Evolutionary conservation across 2,797 vertebrate genomes (phyloP).

Genomic region (Enteromius mattozi): DNA sequence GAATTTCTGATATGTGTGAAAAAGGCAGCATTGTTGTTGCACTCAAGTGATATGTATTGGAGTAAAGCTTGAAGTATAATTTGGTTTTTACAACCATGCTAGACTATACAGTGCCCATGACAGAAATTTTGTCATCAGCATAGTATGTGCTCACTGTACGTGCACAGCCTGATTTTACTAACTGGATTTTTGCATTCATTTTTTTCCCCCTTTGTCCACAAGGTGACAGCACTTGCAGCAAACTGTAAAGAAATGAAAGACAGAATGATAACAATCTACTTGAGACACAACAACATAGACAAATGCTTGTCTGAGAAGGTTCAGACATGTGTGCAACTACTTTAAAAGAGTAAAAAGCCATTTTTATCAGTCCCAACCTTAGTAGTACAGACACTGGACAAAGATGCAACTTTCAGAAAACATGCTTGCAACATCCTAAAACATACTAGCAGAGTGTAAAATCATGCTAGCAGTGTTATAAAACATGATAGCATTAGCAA

Average conservation of each 20-base stretch:
- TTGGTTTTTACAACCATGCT: not conserved
- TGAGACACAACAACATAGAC: not conserved
- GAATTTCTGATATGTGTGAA: not conserved
- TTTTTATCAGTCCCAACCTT: not conserved
- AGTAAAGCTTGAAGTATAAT: not conserved
- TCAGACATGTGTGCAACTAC: not conserved
- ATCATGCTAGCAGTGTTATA: no score
- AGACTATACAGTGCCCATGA: not conserved
- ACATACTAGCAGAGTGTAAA: no score
- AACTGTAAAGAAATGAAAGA: not conserved
- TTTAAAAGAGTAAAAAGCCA: not conserved
- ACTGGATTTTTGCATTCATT: not conserved
- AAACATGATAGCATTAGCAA: no score
- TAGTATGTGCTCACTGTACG: not conserved
- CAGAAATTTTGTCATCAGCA: not conserved
- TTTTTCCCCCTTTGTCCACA: not conserved
- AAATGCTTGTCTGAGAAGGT: not conserved
- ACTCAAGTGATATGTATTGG: not conserved
- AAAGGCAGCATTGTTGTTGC: not conserved
- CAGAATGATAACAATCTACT: not conserved
- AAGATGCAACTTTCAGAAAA: no score
- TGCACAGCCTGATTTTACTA: not conserved
- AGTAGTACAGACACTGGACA: not conserved
- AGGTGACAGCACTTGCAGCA: not conserved
- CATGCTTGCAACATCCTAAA: not conserved